Percentiles rank a stretch among this genome's conserved stretches.
These are phyloP conservation scores for Aethes cnicana DNA, from an alignment of 2,888 invertebrate genomes.

Conservation along the genomic window DNA sequence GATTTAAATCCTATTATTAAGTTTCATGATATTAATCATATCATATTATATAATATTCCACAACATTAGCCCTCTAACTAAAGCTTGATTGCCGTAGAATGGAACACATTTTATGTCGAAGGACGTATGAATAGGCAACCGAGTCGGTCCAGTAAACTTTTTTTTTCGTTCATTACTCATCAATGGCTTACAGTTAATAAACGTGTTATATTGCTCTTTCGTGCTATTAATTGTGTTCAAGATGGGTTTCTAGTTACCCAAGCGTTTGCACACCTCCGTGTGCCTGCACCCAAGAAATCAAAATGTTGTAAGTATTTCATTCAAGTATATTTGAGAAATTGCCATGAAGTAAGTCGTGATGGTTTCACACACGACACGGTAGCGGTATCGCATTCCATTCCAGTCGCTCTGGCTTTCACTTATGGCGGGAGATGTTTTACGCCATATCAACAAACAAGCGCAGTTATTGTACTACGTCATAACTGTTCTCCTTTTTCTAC, in stretches of 20 bases:
- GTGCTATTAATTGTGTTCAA: conserved; percentile 81
- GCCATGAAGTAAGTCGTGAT: not conserved
- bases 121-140: not conserved
- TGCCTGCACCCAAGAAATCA: conserved; percentile 84
- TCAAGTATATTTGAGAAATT: conserved; percentile 23
- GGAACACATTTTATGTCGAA: not conserved
- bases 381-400: conserved; percentile 31
- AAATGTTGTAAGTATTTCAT: conserved; percentile 85
- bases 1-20: too few relatives aligned
- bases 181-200: conserved; percentile 66
- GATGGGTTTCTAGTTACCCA: conserved; percentile 89
- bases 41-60: too few relatives aligned
- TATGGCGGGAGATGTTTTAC: conserved; percentile 27
- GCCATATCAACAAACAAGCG: conserved; percentile 8
- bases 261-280: conserved; percentile 88
- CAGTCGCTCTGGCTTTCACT: conserved; percentile 32
- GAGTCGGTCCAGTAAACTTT: not conserved
- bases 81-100: not conserved
- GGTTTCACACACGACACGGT: conserved; percentile 1
- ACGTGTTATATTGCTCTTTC: conserved; percentile 74
- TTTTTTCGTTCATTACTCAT: conserved; percentile 65
- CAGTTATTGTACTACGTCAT: not conserved
- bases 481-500: too few relatives aligned
- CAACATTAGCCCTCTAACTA: not conserved
- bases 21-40: too few relatives aligned